These are phyloP conservation scores for Muntiacus muntjak DNA, from an alignment of 2,113 vertebrate species.

Conservation along the genomic window DNA sequence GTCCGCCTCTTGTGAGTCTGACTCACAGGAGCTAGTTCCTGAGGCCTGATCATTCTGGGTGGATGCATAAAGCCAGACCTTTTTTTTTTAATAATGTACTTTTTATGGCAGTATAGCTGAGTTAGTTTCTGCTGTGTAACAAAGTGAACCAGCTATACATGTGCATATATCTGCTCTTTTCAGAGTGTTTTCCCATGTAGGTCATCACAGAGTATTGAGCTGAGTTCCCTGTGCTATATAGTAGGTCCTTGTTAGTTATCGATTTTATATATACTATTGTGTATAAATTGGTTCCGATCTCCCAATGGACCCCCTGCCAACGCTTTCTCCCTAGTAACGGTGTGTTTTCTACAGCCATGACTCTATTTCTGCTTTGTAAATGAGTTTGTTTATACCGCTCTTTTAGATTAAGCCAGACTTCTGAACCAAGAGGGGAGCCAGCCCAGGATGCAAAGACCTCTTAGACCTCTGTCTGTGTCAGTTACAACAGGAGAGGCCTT, in stretches of 20 bases:
- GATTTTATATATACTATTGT: background rate
- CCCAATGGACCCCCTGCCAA: background rate
- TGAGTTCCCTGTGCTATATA: background rate
- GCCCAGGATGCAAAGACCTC: background rate
- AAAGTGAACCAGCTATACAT: background rate
- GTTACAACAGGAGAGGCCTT: background rate
- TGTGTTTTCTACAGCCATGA: background rate
- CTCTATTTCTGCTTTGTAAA: background rate
- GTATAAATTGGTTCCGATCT: background rate
- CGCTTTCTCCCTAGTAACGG: background rate
- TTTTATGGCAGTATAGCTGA: background rate
- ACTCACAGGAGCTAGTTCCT: background rate
- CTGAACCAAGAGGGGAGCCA: background rate
- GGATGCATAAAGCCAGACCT: background rate
- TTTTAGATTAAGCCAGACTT: background rate
- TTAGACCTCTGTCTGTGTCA: background rate
- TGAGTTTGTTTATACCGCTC: background rate
- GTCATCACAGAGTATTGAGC: background rate
- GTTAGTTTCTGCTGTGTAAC: background rate
- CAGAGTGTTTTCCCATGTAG: background rate
- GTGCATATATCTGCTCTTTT: background rate
- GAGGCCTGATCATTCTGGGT: background rate
- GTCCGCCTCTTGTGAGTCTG: background rate
- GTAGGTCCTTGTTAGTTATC: background rate
- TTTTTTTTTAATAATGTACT: background rate